Conservation (phyloP, 23 tunicate genomes). For the Botrylloides violaceus region DNA sequence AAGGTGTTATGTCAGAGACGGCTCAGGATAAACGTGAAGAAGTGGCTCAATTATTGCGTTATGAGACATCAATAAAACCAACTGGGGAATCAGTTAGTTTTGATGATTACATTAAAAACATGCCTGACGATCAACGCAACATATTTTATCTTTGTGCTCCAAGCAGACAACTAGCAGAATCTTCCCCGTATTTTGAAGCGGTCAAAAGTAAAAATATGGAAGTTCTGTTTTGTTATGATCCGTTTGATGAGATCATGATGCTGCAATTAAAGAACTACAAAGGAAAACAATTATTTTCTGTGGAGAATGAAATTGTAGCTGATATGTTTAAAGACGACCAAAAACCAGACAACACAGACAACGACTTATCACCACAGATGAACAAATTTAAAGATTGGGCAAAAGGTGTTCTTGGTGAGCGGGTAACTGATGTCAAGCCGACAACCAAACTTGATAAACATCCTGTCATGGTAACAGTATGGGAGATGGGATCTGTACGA, state of each 20-base stretch:
- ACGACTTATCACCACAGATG: conserved; percentile 21
- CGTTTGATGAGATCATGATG: conserved; percentile 92
- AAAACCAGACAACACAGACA: background rate
- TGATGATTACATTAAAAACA: conserved; percentile 70
- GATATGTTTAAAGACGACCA: conserved; percentile 59
- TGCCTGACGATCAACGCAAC: conserved; percentile 73
- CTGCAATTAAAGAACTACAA: conserved; percentile 56
- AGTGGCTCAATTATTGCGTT: conserved; percentile 86
- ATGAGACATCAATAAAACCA: conserved; percentile 60
- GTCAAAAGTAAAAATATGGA: conserved; percentile 74
- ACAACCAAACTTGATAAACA: conserved; percentile 95
- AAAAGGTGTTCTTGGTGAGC: conserved; percentile 46
- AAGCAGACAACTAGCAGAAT: conserved; percentile 68
- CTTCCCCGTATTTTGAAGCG: conserved; percentile 95
- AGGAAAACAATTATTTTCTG: conserved; percentile 73
- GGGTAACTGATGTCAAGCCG: conserved; percentile 66
- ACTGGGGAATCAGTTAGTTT: conserved; percentile 67
- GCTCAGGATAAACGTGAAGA: conserved; percentile 85
- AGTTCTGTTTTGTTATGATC: conserved; percentile 86
- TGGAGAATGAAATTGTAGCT: conserved; percentile 88
- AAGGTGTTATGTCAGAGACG: conserved; percentile 83
- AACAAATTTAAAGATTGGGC: conserved; percentile 71
- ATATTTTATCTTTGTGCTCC: conserved; percentile 90
- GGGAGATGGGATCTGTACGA: conserved; percentile 96
- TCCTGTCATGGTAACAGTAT: conserved; percentile 96